Base-by-base conservation (phyloP, 2,888 invertebrate species). In the Allacma fusca region DNA sequence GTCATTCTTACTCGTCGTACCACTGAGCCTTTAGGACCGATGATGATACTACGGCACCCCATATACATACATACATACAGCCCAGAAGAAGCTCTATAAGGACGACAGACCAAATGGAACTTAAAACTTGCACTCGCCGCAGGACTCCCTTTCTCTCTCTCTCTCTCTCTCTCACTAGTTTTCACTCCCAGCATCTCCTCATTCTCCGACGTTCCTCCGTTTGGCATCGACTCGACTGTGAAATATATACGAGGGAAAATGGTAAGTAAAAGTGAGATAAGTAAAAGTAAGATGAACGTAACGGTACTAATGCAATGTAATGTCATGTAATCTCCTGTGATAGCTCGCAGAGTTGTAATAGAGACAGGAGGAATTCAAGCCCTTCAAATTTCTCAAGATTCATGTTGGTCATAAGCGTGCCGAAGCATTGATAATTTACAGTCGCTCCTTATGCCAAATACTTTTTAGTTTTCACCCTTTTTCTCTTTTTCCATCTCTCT, bases 401-500 rank as follows among this genome's bases (percentile, higher is more conserved):
- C 77, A 44, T 67, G 65, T 62, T 24, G 50, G 43, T 26, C 59
- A 44, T 16, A 50, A 50, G 50, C 50, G 50, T 50, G 50, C 50
- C 50, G 50, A 73, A 43, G 74, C 75, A 78, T 78, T 78, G 78
- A 78, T 78, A 78, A 78, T 78, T 78, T 70, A 69, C 26, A 64
- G 70, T 57, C 75, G 29, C 75, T 78, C 62, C 75, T 78, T 70
- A 75, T 78, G 75, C 70, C 75, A 78, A 75, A 78, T 78, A 71
- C 59, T 75, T 75, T 78, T 69, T 68, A 75, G 69, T 26, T 62
- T 62, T 62, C 62, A 62, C 62, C 62, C 62, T 62, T 62, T 62
- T 26, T n/a, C 62, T n/a, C 24, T 26, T 7, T 16, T 4, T 23
- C 2, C 26, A 13, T 62, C 16, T 62, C n/a, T 26, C 4, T 62